Evolutionary conservation across 1,140 invertebrate species (phyloP).

Genomic region (Muscidifurax raptorellus): DNA sequence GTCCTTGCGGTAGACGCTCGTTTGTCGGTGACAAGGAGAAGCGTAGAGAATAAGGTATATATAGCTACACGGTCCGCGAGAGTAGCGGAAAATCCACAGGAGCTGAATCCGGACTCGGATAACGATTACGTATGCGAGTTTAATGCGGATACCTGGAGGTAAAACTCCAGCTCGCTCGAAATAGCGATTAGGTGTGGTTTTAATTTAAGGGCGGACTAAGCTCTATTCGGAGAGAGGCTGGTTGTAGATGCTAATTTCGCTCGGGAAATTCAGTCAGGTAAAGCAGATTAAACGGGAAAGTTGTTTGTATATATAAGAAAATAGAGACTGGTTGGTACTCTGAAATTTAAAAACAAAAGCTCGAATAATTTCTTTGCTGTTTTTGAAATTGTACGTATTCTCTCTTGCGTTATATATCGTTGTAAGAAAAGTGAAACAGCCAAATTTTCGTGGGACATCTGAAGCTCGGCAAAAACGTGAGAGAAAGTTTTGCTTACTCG

Average conservation of each 20-base stretch:
- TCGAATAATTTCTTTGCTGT: not conserved
- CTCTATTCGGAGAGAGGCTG: not conserved
- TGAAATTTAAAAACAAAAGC: not conserved
- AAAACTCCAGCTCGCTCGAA: slow-evolving; percentile 21
- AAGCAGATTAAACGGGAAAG: slow-evolving; percentile 18
- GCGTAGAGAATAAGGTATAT: not conserved
- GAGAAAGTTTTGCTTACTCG: slow-evolving; percentile 30
- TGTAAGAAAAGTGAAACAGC: not conserved
- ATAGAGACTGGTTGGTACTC: not conserved
- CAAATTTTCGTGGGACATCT: no score
- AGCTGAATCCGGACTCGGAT: slow-evolving; percentile 39
- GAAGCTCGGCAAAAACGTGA: no score
- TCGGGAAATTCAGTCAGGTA: not conserved
- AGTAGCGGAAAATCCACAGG: slow-evolving; percentile 3
- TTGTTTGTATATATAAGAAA: slow-evolving; percentile 5
- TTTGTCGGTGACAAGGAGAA: not conserved
- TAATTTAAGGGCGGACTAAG: slow-evolving; percentile 30
- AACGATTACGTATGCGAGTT: slow-evolving; percentile 45
- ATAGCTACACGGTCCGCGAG: not conserved
- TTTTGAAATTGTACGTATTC: no score
- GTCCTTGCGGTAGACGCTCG: not conserved
- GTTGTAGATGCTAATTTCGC: slow-evolving; percentile 28
- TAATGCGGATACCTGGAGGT: slow-evolving; percentile 41
- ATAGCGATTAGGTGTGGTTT: slow-evolving; percentile 37
- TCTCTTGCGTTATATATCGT: not conserved